Percentiles rank a stretch among this genome's conserved stretches.
Conservation (phyloP, 2,797 vertebrate genomes). For the Gobionotothen gibberifrons region DNA sequence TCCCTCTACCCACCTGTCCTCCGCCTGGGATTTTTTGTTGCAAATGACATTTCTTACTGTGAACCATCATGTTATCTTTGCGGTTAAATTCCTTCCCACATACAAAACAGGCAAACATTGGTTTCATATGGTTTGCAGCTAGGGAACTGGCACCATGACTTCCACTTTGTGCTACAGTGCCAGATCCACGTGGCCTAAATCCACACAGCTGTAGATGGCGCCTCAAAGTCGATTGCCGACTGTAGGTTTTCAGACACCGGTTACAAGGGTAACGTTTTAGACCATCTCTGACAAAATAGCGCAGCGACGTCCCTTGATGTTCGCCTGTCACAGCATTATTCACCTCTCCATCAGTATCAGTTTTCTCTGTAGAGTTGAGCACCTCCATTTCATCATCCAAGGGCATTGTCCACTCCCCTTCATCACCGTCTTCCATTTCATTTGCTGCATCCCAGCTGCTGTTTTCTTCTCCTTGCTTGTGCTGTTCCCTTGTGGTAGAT, state of each 20-base stretch:
- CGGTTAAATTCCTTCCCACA: conserved; percentile 83
- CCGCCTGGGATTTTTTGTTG: conserved; percentile 36
- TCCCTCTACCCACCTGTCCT: conserved; percentile 6
- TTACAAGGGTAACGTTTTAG: conserved; percentile 81
- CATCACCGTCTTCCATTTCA: conserved; percentile 43
- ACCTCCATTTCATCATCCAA: conserved; percentile 81
- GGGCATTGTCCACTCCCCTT: conserved; percentile 82
- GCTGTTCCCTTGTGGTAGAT: conserved; percentile 39
- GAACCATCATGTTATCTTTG: conserved; percentile 84
- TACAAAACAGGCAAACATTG: conserved; percentile 77
- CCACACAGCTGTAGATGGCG: conserved; percentile 85
- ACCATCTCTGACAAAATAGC: conserved; percentile 74
- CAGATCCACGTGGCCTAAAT: conserved; percentile 54
- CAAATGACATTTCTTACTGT: conserved; percentile 78
- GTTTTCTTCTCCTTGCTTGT: conserved; percentile 48
- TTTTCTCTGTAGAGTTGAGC: conserved; percentile 56
- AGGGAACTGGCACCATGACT: conserved; percentile 27
- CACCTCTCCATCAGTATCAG: conserved; percentile 22
- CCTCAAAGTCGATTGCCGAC: conserved; percentile 80
- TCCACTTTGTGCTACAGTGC: conserved; percentile 31
- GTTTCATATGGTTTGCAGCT: conserved; percentile 54
- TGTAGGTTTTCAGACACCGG: conserved; percentile 84
- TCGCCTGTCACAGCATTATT: conserved; percentile 35
- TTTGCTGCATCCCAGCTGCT: conserved; percentile 39
- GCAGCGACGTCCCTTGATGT: conserved; percentile 33